A percentile compares a stretch with the other conserved stretches of the same genome.
phyloP scores from a whole-genome alignment of 2,888 invertebrate species.

The Chloromyia formosa region DNA sequence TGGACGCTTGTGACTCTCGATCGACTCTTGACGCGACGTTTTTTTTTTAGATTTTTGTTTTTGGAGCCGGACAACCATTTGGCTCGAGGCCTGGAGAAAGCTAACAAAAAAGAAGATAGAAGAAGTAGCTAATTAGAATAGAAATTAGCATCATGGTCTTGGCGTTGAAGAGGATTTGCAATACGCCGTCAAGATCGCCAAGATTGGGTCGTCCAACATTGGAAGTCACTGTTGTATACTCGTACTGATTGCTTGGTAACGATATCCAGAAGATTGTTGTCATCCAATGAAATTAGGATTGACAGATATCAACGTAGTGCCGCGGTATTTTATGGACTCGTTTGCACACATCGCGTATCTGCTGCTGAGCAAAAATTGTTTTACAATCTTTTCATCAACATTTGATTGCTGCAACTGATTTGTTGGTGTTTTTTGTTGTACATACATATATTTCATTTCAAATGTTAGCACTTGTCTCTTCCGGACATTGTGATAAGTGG shows the following conservation, averaged over 20 bases:
- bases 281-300: slow-evolving; percentile 37
- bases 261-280: slow-evolving; percentile 36
- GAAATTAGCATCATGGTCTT: slow-evolving; percentile 42
- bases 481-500: background rate
- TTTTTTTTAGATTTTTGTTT: background rate
- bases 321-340: slow-evolving; percentile 23
- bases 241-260: slow-evolving; percentile 5
- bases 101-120: slow-evolving; percentile 11
- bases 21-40: slow-evolving; percentile 12
- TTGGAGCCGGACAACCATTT: background rate
- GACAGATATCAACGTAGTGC: slow-evolving; percentile 35
- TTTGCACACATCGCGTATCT: slow-evolving; percentile 20
- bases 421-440: too few species aligned
- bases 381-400: slow-evolving; percentile 38
- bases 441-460: background rate
- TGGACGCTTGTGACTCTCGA: slow-evolving; percentile 9
- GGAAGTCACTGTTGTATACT: slow-evolving; percentile 7
- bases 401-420: slow-evolving; percentile 7
- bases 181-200: background rate
- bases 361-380: slow-evolving; percentile 17
- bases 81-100: background rate
- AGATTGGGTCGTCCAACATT: background rate
- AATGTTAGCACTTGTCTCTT: background rate
- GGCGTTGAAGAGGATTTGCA: background rate
- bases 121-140: slow-evolving; percentile 42